These are phyloP conservation scores for Siniperca knerii DNA, from an alignment of 2,113 vertebrate genomes.

Conservation along the genomic window DNA sequence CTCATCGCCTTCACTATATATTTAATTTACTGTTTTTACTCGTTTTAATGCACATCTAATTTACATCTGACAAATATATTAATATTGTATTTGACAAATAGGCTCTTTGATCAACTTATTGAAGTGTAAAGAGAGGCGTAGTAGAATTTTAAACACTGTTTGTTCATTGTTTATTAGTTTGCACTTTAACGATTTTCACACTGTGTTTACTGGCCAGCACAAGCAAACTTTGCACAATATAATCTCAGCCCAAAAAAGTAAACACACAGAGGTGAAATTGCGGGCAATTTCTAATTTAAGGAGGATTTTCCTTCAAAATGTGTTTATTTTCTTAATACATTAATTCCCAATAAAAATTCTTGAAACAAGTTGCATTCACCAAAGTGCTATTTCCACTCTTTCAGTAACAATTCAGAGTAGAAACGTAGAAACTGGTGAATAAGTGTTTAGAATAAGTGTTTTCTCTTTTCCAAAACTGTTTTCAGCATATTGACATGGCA, in stretches of 20 bases:
- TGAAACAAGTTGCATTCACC: not conserved
- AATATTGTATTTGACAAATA: conserved; percentile 36
- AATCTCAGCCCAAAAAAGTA: not conserved
- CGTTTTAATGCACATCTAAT: conserved; percentile 3
- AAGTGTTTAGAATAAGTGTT: conserved; percentile 13
- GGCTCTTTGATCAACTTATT: conserved; percentile 21
- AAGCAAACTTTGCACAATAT: conserved; percentile 3
- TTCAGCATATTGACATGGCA: conserved; percentile 36
- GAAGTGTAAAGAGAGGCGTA: not conserved
- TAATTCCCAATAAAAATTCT: not conserved
- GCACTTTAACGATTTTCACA: conserved; percentile 24
- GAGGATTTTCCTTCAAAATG: not conserved
- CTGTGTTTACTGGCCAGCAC: not conserved
- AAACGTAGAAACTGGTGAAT: conserved; percentile 14
- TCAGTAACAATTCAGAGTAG: conserved; percentile 18
- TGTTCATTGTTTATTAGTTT: conserved; percentile 31
- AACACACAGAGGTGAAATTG: not conserved
- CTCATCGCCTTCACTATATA: conserved; percentile 14
- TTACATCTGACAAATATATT: conserved; percentile 33
- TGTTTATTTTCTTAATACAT: not conserved
- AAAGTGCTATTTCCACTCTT: not conserved
- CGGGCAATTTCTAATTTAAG: not conserved
- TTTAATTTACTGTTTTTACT: not conserved
- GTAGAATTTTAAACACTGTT: conserved; percentile 10
- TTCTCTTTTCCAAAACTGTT: conserved; percentile 32